Evolutionary conservation across 2,888 invertebrate genomes (phyloP), one percentile per base, ranked within the genome.

Genomic region (Alentia gelatinosa): DNA sequence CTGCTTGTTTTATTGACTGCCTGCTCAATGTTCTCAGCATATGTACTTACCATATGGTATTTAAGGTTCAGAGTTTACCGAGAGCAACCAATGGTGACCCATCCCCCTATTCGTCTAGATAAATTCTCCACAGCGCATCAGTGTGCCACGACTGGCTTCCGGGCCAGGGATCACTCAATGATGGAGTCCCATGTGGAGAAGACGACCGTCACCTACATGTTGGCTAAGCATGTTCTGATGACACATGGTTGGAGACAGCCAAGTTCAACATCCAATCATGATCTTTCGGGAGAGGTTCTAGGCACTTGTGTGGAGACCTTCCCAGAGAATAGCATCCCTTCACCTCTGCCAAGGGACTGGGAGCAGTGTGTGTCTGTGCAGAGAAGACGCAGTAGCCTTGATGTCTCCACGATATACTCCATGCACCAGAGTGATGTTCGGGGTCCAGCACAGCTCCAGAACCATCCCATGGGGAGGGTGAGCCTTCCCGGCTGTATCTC

Each of bases 321-420:
- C 26, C 35, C 5, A 1, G 83, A 40, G 40, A 26, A 30, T 12
- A 26, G 4, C 30, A 30, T 68, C 37, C 83, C 23, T 35, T 15
- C 3, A 12, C 1, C 40, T 26, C 7, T 83, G n/a, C 39, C 3
- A 1, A 26, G 12, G 12, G 68, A 68, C 3, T 30, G 68, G 68
- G 68, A 68, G 4, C 30, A 30, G 68, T n/a, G 63, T 63, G 26
- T 83, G 23, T 83, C 83, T 19, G 7, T 1, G 0, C 40, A 23
- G 7, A 35, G 83, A 83, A 19, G 83, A 1, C 23, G 83, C 1
- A 83, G 83, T 39, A 83, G 83, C 40, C 40, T 83, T 5, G 83
- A 83, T 35, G 83, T 83, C 19, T 83, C 83, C n/a, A 83, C 83
- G 19, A 83, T 83, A 37, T 83, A 83, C 39, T 83, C 83, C 37